Percentiles rank a stretch among this genome's conserved stretches.
Conservation (phyloP, 2,888 invertebrate species). For the Tanypteryx hageni region DNA sequence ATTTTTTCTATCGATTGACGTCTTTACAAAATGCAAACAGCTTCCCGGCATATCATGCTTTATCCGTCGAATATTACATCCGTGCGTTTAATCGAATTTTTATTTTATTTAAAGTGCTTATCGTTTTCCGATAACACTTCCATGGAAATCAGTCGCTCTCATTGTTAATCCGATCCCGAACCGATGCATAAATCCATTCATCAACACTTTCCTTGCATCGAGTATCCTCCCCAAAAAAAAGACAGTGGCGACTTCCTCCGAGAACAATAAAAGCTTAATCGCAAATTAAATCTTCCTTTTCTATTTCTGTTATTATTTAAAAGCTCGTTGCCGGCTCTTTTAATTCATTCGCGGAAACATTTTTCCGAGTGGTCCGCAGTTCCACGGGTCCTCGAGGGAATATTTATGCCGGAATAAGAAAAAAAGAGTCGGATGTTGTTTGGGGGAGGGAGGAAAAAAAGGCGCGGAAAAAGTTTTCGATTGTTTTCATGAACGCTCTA, state of each 20-base stretch:
- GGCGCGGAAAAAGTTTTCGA: background rate
- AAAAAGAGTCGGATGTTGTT: background rate
- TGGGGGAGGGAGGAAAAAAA: background rate
- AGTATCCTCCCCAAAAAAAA: too few relatives aligned
- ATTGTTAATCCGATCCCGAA: too few relatives aligned
- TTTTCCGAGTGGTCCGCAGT: background rate
- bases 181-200: too few relatives aligned
- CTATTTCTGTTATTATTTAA: background rate
- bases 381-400: background rate
- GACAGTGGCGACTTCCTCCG: background rate
- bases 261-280: background rate
- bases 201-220: too few relatives aligned
- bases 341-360: conserved; percentile 13
- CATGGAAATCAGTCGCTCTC: too few relatives aligned
- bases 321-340: background rate
- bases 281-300: background rate
- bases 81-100: too few relatives aligned
- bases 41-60: too few relatives aligned
- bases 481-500: background rate
- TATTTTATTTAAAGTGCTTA: too few relatives aligned
- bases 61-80: too few relatives aligned
- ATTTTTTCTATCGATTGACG: too few relatives aligned
- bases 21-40: too few relatives aligned
- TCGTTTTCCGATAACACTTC: too few relatives aligned
- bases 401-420: background rate